Percentiles rank a stretch among this genome's conserved stretches.
These are phyloP conservation scores for Euspilapteryx auroguttella DNA, from an alignment of 2,888 invertebrate genomes.

Conservation along the genomic window DNA sequence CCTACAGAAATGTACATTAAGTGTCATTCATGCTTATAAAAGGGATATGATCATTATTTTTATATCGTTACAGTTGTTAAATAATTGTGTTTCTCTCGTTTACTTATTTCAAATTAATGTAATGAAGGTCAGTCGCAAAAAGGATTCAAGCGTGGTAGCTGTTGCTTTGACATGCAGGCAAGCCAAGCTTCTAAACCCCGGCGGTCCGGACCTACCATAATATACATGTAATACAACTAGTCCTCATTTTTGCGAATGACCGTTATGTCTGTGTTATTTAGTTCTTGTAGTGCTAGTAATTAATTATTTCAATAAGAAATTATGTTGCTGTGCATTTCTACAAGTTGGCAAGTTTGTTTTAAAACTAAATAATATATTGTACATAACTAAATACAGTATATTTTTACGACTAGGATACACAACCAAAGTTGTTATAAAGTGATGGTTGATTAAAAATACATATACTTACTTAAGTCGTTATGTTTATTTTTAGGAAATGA, in stretches of 20 bases:
- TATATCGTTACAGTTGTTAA: slow-evolving; percentile 9
- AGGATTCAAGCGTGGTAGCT: slow-evolving; percentile 15
- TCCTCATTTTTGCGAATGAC: slow-evolving; percentile 40
- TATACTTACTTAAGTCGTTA: slow-evolving; percentile 54
- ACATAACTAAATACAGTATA: slow-evolving; percentile 58
- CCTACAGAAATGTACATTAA: slow-evolving; percentile 21
- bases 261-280: slow-evolving; percentile 55
- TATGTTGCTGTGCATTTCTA: slow-evolving; percentile 60
- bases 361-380: slow-evolving; percentile 46
- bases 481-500: slow-evolving; percentile 46
- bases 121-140: slow-evolving; percentile 38
- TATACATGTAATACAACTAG: no score
- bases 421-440: slow-evolving; percentile 64
- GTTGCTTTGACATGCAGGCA: not conserved
- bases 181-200: no score
- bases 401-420: slow-evolving; percentile 63
- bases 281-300: no score
- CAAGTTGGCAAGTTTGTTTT: slow-evolving; percentile 64
- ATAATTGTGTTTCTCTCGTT: slow-evolving; percentile 54
- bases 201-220: no score
- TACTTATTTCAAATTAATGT: slow-evolving; percentile 38
- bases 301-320: no score
- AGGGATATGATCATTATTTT: slow-evolving; percentile 1
- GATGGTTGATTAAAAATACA: slow-evolving; percentile 61
- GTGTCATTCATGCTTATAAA: slow-evolving; percentile 8